Evolutionary conservation across 2,797 vertebrate genomes (phyloP).

Genomic region (Taenioides sp.): DNA sequence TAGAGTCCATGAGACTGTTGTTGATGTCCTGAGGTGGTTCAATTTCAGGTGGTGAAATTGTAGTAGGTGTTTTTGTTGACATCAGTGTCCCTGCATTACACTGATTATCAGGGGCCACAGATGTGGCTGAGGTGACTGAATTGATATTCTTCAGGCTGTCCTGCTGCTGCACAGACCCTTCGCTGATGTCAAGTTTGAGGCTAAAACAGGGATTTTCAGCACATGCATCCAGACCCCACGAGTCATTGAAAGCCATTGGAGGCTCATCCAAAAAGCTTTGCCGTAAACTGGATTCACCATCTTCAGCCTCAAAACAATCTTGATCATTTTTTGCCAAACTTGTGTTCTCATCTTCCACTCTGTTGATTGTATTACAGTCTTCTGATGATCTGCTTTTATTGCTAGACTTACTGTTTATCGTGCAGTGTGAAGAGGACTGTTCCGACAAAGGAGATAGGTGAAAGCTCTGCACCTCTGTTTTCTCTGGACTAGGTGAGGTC

Average conservation of each 20-base stretch:
- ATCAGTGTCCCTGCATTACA: not conserved
- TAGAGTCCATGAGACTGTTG: conserved; percentile 76
- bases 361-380: not conserved
- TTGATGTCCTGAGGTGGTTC: conserved; percentile 33
- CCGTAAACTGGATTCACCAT: conserved; percentile 34
- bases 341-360: conserved; percentile 4
- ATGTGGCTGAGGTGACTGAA: rapidly evolving
- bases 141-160: not conserved
- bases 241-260: conserved; percentile 73
- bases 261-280: conserved; percentile 79
- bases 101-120: not conserved
- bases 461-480: conserved; percentile 33
- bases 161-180: conserved; percentile 27
- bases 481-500: conserved; percentile 27
- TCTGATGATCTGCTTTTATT: not conserved
- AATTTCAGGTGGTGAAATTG: conserved; percentile 14
- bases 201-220: conserved; percentile 63
- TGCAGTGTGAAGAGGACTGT: conserved; percentile 7
- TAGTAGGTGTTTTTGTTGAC: not conserved
- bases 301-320: conserved; percentile 44
- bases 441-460: conserved; percentile 44
- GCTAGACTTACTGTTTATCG: conserved; percentile 6
- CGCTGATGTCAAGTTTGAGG: conserved; percentile 71
- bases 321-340: not conserved
- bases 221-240: conserved; percentile 71